These are phyloP conservation scores for Pampusana beccarii DNA, from an alignment of 2,113 vertebrate genomes.

Conservation along the genomic window DNA sequence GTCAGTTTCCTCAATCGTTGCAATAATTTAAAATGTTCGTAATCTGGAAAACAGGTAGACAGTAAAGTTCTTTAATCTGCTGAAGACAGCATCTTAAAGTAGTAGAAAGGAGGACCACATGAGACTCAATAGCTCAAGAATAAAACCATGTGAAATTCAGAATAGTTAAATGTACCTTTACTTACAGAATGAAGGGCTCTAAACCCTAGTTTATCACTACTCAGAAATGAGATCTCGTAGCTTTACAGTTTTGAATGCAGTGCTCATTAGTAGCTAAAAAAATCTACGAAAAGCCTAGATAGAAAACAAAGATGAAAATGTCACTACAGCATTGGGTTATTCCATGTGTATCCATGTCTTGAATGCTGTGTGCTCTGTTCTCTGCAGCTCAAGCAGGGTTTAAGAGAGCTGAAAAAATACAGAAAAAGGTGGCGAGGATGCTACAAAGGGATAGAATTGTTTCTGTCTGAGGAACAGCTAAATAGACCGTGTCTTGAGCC, in stretches of 20 bases:
- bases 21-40: neutral
- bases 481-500: neutral
- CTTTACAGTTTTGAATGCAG: neutral
- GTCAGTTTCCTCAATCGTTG: neutral
- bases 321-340: neutral
- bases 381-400: neutral
- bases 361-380: neutral
- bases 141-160: neutral
- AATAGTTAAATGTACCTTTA: neutral
- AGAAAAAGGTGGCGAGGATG: neutral
- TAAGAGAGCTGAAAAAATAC: neutral
- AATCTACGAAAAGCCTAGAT: neutral
- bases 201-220: neutral
- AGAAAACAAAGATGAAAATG: neutral
- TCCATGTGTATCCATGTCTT: neutral
- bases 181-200: neutral
- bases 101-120: neutral
- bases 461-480: neutral
- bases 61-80: neutral
- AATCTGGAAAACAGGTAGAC: neutral
- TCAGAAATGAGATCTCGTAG: neutral
- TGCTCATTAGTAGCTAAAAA: neutral
- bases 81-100: neutral
- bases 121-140: neutral
- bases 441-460: neutral